A percentile compares a stretch with the other conserved stretches of the same genome.
Conservation (phyloP, 2,888 invertebrate genomes). For the Agapostemon virescens region DNA sequence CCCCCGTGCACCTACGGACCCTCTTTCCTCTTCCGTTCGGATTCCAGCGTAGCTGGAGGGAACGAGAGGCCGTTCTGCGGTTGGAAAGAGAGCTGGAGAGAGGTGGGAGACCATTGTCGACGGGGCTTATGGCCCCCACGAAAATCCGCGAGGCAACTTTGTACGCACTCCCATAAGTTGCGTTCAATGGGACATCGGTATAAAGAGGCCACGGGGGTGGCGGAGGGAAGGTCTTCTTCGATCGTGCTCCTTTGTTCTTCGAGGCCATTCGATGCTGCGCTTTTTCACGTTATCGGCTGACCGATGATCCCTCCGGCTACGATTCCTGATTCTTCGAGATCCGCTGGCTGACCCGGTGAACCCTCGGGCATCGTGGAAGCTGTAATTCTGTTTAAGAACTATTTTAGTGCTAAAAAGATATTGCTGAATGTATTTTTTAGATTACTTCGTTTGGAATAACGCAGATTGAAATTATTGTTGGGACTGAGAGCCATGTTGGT, state of each 20-base stretch:
- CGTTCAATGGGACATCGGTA: constrained; percentile 76
- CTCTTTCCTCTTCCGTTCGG: constrained; percentile 47
- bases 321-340: not conserved
- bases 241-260: constrained; percentile 47
- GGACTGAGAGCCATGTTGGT: too few relatives aligned
- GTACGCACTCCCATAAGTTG: constrained; percentile 75
- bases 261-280: constrained; percentile 38
- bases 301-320: too few relatives aligned
- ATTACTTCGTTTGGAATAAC: too few relatives aligned
- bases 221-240: constrained; percentile 51
- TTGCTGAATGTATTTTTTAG: too few relatives aligned
- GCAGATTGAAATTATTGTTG: too few relatives aligned
- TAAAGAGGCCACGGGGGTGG: constrained; percentile 71
- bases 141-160: constrained; percentile 75
- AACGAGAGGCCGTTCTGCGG: constrained; percentile 73
- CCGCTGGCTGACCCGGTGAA: not conserved
- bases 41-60: constrained; percentile 63
- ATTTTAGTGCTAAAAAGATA: too few relatives aligned
- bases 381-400: too few relatives aligned
- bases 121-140: constrained; percentile 69
- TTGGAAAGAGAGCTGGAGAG: constrained; percentile 45
- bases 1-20: constrained; percentile 38
- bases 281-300: constrained; percentile 26
- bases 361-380: not conserved
- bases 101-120: constrained; percentile 72